Evolutionary conservation across 2,797 vertebrate genomes (phyloP), one percentile per base, ranked within the genome.

Genomic region (Hapalemur alaotrensis): DNA sequence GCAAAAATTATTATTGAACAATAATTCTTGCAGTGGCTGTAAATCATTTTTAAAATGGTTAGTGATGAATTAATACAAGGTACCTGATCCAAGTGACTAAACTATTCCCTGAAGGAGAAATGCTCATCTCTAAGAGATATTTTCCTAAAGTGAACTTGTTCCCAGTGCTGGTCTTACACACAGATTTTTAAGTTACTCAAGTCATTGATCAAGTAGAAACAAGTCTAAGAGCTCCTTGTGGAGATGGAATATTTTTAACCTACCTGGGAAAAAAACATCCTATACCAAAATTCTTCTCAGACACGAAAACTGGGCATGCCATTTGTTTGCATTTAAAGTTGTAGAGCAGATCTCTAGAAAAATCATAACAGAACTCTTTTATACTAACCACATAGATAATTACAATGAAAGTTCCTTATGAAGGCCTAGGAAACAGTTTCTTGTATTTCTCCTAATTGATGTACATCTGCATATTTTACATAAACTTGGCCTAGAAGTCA

Each of bases 21-120:
- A 25, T 95, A 86, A 90, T 95, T 93, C 59, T 95, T 91, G 5
- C 25, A 85, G 10, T 57, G 52, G 61, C 88, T 92, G 10, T 96
- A 95, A 97, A 95, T 95, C 46, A 93, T 88, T 95, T 89, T 72
- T 23, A 67, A 97, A 95, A 95, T 67, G 85, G 57, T 61, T 82
- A 78, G 79, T 81, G 25, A 79, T 89, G 57, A 97, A 95, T 96
- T 95, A 95, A 87, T 94, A 92, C 72, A 25, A 96, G 57, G 78
- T n/a, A 43, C n/a, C 84, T 25, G 50, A 95, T 89, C 78, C 96
- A 83, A 91, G 67, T 95, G 88, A 97, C 81, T 93, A 79, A 95
- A 95, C 52, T 95, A 18, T 95, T 90, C 91, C 92, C 78, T 91
- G 79, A 91, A 92, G 85, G 84, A 79, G 90, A 96, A 89, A 32